Conservation (phyloP, 2,113 vertebrate genomes). For the Nyctereutes procyonoides region DNA sequence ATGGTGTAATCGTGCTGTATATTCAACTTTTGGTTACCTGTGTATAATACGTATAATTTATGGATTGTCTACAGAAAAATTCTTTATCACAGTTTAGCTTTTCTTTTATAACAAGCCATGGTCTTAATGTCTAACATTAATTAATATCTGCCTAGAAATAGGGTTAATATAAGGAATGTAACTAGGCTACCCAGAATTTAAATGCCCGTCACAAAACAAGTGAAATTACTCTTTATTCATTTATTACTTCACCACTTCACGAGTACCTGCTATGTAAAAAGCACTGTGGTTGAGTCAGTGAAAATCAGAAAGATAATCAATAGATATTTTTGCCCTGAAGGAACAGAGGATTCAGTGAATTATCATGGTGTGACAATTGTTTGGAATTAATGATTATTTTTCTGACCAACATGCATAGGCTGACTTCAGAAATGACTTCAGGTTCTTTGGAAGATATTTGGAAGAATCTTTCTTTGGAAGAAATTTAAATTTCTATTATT, state of each 20-base stretch:
- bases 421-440: neutral
- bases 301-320: neutral
- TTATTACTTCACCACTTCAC: neutral
- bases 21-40: neutral
- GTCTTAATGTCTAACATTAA: neutral
- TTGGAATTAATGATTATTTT: neutral
- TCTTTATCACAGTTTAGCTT: neutral
- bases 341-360: neutral
- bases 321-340: neutral
- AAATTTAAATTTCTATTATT: slow-evolving; percentile 5
- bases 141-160: neutral
- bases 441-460: neutral
- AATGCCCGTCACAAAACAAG: neutral
- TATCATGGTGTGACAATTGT: neutral
- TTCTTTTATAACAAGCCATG: slow-evolving; percentile 10
- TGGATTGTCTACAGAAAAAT: neutral
- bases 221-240: neutral
- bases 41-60: neutral
- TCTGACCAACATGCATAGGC: neutral
- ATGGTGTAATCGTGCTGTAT: neutral
- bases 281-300: neutral
- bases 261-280: neutral
- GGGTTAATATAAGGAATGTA: neutral
- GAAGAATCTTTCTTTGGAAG: neutral
- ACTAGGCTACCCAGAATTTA: neutral